A percentile compares a stretch with the other conserved stretches of the same genome.
Conservation (phyloP, 2,113 vertebrate genomes). For the Cynopterus brachyotis region DNA sequence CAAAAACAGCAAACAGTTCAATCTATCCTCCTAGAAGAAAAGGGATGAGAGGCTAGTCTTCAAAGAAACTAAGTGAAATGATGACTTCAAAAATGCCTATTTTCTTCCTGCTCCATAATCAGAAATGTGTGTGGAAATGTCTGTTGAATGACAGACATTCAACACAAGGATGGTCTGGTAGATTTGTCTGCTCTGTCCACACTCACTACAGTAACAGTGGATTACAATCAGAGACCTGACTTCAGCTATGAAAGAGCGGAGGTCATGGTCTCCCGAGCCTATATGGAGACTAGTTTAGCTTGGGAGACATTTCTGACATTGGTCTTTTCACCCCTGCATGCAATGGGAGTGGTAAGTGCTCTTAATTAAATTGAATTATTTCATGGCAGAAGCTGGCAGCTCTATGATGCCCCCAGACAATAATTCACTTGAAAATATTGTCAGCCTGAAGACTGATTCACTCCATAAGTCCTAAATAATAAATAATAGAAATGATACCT, state of each 20-base stretch:
- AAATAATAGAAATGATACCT: neutral
- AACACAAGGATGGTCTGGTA: neutral
- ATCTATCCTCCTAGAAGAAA: neutral
- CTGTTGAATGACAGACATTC: neutral
- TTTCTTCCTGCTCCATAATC: neutral
- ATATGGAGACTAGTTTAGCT: neutral
- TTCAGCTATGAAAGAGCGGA: neutral
- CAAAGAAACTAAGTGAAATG: neutral
- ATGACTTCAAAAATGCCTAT: neutral
- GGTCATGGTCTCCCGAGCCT: neutral
- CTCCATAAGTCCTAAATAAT: neutral
- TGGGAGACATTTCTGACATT: neutral
- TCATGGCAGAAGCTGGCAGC: neutral
- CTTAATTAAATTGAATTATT: neutral
- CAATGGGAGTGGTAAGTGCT: neutral
- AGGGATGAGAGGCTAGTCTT: neutral
- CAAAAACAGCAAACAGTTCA: neutral
- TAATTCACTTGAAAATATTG: conserved; percentile 11
- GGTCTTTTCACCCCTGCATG: neutral
- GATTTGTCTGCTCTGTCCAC: neutral
- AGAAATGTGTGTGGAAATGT: neutral
- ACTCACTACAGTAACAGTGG: neutral
- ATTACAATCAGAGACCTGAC: neutral
- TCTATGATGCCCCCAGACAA: neutral
- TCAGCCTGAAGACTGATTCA: neutral